Evolutionary conservation across 2,888 invertebrate genomes (phyloP).

Genomic region (Agrochola litura): DNA sequence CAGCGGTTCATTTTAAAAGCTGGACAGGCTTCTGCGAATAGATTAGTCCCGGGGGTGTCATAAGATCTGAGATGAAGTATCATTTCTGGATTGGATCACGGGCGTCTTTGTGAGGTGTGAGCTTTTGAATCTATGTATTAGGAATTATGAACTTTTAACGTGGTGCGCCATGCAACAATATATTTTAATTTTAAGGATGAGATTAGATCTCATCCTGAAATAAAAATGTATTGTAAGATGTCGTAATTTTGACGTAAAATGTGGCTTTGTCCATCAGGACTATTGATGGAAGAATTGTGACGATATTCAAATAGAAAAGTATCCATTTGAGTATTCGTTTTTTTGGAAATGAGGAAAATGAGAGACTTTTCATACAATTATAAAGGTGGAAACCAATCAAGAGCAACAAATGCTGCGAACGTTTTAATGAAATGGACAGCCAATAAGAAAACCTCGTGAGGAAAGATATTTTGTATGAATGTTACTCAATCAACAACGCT

Average conservation of each 20-base stretch:
- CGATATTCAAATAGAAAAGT: neutral
- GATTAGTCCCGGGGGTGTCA: constrained; percentile 55
- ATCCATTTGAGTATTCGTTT: neutral
- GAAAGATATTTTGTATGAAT: neutral
- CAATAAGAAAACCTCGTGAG: neutral
- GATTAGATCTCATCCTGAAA: neutral
- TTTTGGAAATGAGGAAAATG: neutral
- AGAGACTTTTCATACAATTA: neutral
- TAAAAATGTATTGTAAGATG: neutral
- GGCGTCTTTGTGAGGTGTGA: neutral
- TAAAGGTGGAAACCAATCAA: constrained; percentile 27
- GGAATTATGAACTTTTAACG: neutral
- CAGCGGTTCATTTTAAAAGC: constrained; percentile 55
- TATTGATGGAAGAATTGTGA: constrained; percentile 1
- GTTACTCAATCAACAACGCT: constrained; percentile 21
- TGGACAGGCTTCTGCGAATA: constrained; percentile 52
- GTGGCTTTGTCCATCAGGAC: neutral
- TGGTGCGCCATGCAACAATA: neutral
- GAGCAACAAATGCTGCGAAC: constrained; percentile 12
- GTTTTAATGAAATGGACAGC: neutral
- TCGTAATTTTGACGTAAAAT: neutral
- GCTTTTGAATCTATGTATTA: constrained; percentile 7
- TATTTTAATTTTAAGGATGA: neutral
- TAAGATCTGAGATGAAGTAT: constrained; percentile 43
- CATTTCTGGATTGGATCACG: constrained; percentile 32